Base-by-base conservation (phyloP, 2,797 vertebrate genomes). In the Spizella passerina region DNA sequence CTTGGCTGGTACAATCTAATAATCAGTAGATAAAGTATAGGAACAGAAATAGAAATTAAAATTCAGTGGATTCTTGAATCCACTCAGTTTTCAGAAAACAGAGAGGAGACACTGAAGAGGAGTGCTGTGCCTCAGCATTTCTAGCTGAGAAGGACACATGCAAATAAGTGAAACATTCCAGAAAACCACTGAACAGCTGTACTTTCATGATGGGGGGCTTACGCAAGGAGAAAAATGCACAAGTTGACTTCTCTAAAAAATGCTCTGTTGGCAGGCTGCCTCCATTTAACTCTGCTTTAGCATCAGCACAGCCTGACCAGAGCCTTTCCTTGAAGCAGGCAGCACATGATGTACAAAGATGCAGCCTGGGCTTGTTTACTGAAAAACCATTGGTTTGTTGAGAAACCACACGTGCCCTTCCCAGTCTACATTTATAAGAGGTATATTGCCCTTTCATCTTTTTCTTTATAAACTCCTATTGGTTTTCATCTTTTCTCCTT, bases 101-200 rank as follows among this genome's bases (percentile, higher is more conserved):
- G 57, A 76, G 61, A 57, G 30, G 29, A 47, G 59, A 55, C 6
- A 21, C 46, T 75, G 57, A 83, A 78, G 65, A 41, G 24, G 14
- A 84, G 21, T 61, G 52, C 26, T 80, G n/a, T 82, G 68, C 24
- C 43, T 94, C 65, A 81, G 55, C 55, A 50, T 76, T 95, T 83
- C 55, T 79, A 86, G 61, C 82, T 72, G 57, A 75, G 53, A 92
- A 14, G 49, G 38, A 90, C 46, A 78, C 69, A 36, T 36, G 39
- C 47, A 91, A 92, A 72, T 71, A 86, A 89, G 57, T 91, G 56
- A 92, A 94, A 79, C 82, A 87, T 96, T 88, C 88, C 94, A 83
- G 76, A 86, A 94, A 96, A 81, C 43, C 84, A 70, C 84, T 59
- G 65, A 89, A 77, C 81, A 95, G 92, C 93, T 96, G 93, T 93